Percentiles rank a stretch among this genome's conserved stretches.
Conservation (phyloP, 2,797 vertebrate genomes). For the Rhabdophis nuchalis region DNA sequence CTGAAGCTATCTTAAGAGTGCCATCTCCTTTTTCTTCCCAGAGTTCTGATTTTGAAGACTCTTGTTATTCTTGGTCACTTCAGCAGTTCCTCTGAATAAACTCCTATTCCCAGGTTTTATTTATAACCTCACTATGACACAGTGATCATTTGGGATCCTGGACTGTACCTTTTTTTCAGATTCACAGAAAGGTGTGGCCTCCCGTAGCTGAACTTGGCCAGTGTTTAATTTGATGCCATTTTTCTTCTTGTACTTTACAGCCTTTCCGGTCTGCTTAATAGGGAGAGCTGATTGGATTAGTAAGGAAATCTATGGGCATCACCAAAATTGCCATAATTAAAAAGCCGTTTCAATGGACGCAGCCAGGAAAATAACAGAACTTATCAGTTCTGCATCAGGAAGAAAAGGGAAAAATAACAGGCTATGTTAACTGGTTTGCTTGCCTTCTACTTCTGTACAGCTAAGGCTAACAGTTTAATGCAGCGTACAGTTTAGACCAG, state of each 20-base stretch:
- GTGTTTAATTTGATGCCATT: background rate
- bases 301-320: background rate
- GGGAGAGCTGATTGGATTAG: background rate
- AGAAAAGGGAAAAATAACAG: background rate
- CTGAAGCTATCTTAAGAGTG: background rate
- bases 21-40: background rate
- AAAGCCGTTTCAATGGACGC: background rate
- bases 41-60: background rate
- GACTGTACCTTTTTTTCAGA: background rate
- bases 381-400: background rate
- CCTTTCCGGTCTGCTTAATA: background rate
- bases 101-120: background rate
- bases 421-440: background rate
- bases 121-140: background rate
- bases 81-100: background rate
- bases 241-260: background rate
- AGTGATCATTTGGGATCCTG: background rate
- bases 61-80: background rate
- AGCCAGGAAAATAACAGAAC: background rate
- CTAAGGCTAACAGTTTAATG: background rate
- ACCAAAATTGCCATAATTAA: background rate
- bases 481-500: background rate
- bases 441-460: background rate
- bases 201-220: background rate
- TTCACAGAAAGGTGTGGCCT: background rate